Evolutionary conservation across 37 sponge, comb jelly and placozoan species (phyloP), one percentile per base, ranked within the genome.

Genomic region (Beroe ovata): DNA sequence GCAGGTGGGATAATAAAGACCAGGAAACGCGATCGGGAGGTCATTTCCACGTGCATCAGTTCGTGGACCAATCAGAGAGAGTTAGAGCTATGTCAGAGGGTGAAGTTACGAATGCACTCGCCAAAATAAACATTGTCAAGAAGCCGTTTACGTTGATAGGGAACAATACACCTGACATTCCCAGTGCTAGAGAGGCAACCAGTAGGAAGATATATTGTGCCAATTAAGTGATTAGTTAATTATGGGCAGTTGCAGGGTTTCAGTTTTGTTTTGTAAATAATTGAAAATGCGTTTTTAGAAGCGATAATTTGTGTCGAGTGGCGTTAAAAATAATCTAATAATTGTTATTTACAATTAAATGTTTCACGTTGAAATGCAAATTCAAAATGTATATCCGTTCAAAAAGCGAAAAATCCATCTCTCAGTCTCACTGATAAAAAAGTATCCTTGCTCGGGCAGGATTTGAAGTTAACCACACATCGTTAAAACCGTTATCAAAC

Each of bases 1-100:
- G 2, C 84, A 77, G 84, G 28, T 77, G 84, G 84, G 84, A 77
- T n/a, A 39, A 41, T 8, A 77, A 77, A 26, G 84, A 77, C n/a
- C 54, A 77, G 18, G 23, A 21, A 77, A 40, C 22, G 1, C 3
- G 1, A 14, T 22, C 6, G 8, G 38, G 28, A 23, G 84, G 84
- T 25, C 26, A 77, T 20, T 77, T 77, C 84, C 84, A 77, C 47
- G 54, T 77, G 25, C 21, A 77, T 11, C 84, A 77, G 84, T 77
- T 77, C 38, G 25, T 77, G 1, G 84, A 77, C 1, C 54, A 30
- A 41, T 16, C 21, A 37, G 84, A 77, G n/a, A 33, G 84, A 41
- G 22, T 29, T 4, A 33, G 84, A 11, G 54, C 84, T 6, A 3
- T 77, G 26, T 42, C 84, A 41, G 84, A 77, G 22, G 23, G 20